Base-by-base conservation (phyloP, 64 coral and sea anemone genomes). In the Anthopleura sola region DNA sequence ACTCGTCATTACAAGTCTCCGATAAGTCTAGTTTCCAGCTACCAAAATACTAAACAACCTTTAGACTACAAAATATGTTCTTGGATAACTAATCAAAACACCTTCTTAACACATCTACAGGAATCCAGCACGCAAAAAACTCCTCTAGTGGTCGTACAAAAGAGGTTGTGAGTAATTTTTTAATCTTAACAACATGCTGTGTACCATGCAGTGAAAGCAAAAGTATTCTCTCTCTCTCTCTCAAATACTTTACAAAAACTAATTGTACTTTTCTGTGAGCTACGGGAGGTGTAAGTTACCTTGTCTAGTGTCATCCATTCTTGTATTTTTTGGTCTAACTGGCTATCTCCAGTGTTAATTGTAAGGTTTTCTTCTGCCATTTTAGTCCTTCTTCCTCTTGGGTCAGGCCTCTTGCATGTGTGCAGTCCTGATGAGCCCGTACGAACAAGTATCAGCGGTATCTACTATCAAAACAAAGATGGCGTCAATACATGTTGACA, bases 241-340 rank as follows among this genome's bases (percentile, higher is more conserved):
- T 17, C 3, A 29, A 71, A 71, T 71, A 31, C 28, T 6, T 20
- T 34, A 71, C 66, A 29, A 71, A 71, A 4, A 14, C 66, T 71
- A 29, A n/a, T 34, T 20, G 8, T 32, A 16, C 13, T 31, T 10
- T 20, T 71, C 29, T 34, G 15, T 14, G n/a, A 71, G 29, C 24
- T 34, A 31, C 13, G 34, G 13, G 11, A 26, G 21, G 36, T 24
- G 54, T 37, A 37, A 29, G 48, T 37, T 85, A 95, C 93, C 93
- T 95, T 95, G 60, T 98, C 95, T 86, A 98, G 82, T 37, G 55
- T 50, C 46, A 98, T 60, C 95, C 95, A 98, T 91, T 98, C 95
- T 87, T 75, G 66, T 71, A 98, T 89, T 78, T 92, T 98, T 74
- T 83, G 44, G 75, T 98, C 95, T 14, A 98, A 78, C 60, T 88